Evolutionary conservation across 2,888 invertebrate species (phyloP), one percentile per base, ranked within the genome.

Genomic region (Caenorhabditis sinica): DNA sequence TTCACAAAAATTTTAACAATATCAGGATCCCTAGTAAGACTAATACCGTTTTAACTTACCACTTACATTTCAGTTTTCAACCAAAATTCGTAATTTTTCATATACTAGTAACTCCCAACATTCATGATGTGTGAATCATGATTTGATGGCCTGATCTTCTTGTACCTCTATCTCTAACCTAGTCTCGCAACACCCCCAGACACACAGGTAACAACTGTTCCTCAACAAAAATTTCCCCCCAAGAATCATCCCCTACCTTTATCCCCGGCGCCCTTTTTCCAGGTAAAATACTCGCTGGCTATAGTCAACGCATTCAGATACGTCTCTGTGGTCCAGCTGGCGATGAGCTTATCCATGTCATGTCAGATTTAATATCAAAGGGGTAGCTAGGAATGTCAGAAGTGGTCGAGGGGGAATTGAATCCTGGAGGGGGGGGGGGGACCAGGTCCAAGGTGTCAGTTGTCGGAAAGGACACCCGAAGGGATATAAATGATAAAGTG

Each of bases 261-360:
- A 28, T 56, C 68, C 33, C 56, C 40, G 23, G 69, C n/a, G 3
- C 84, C 84, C 33, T 76, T 66, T 51, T 84, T 40, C 84, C 84
- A 84, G 1, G 30, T 74, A 51, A 79, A 72, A 60, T 80, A 84
- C 58, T 84, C 58, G 30, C 36, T 36, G 9, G 72, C 30, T 17
- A 80, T 71, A 13, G 71, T 84, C 15, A 84, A 30, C 11, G 65
- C 63, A 63, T 80, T 84, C 45, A 84, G 40, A 60, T 80, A 80
- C 43, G 80, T 75, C 15, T 84, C 80, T n/a, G 84, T 68, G 43
- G 80, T 80, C 69, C 75, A 75, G 20, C 65, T 65, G 25, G 56
- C 69, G 20, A 84, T 56, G 9, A 84, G 60, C 36, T 80, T 65
- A 36, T 84, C 80, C 84, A 84, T 84, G n/a, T 43, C 63, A 74